A percentile compares a stretch with the other conserved stretches of the same genome.
phyloP scores from a whole-genome alignment of 2,113 vertebrate species.

The Tapirus terrestris region DNA sequence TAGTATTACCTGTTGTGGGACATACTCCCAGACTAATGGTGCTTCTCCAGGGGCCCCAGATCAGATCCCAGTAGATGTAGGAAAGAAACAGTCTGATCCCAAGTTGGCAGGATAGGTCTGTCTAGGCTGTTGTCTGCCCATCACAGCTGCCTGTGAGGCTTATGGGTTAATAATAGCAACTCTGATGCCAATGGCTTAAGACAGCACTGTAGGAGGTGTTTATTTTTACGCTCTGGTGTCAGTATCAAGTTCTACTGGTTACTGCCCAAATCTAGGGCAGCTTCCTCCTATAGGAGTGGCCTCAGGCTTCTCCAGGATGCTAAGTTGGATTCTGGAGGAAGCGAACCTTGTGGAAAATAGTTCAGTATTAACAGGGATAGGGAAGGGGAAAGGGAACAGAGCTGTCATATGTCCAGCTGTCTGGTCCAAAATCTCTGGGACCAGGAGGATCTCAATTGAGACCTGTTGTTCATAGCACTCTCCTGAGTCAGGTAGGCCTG shows the following conservation, averaged over 20 bases:
- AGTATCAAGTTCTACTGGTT: slow-evolving; percentile 83
- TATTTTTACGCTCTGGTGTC: slow-evolving; percentile 81
- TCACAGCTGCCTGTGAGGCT: slow-evolving; percentile 75
- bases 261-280: slow-evolving; percentile 78
- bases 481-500: background rate
- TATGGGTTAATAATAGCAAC: slow-evolving; percentile 81
- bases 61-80: slow-evolving; percentile 48
- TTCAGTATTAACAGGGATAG: background rate
- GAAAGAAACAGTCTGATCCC: slow-evolving; percentile 59
- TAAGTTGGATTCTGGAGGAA: slow-evolving; percentile 61
- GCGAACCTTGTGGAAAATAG: slow-evolving; percentile 46
- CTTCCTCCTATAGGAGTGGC: slow-evolving; percentile 72
- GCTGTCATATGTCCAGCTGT: background rate
- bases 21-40: slow-evolving; percentile 58
- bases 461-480: background rate
- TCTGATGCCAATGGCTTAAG: slow-evolving; percentile 77
- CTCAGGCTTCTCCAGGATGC: slow-evolving; percentile 68
- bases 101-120: slow-evolving; percentile 61
- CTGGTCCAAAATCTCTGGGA: background rate
- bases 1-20: slow-evolving; percentile 57
- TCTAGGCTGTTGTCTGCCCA: no score
- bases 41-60: slow-evolving; percentile 46
- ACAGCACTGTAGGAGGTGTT: slow-evolving; percentile 80
- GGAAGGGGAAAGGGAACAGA: background rate
- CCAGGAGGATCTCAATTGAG: background rate